A percentile compares a stretch with the other conserved stretches of the same genome.
phyloP scores from a whole-genome alignment of 2,113 vertebrate species.

The Willisornis vidua region DNA sequence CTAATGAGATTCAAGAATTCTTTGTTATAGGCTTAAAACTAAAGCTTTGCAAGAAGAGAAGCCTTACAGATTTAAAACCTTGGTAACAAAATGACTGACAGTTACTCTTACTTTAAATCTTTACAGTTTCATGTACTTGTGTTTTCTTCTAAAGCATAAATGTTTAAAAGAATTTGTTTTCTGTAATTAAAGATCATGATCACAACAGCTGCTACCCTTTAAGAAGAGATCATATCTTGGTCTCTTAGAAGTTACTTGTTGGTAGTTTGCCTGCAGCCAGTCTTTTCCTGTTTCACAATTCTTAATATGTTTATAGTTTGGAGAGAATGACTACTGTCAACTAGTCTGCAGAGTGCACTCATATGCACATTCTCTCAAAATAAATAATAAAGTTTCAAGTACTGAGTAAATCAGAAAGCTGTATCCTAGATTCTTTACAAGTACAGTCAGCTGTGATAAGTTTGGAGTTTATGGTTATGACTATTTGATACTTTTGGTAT shows the following conservation, averaged over 20 bases:
- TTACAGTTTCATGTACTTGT: neutral
- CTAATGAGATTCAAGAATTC: neutral
- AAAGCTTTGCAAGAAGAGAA: neutral
- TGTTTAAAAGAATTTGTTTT: constrained; percentile 13
- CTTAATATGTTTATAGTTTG: neutral
- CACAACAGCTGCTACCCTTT: constrained; percentile 7
- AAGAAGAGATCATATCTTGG: neutral
- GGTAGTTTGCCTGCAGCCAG: constrained; percentile 32
- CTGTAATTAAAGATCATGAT: neutral
- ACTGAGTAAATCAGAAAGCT: neutral
- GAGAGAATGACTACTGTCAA: neutral
- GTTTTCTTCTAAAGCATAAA: neutral
- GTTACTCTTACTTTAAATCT: neutral
- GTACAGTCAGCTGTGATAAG: neutral
- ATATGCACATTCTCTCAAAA: neutral
- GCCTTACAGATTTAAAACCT: neutral
- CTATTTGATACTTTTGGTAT: neutral
- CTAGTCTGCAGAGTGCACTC: neutral
- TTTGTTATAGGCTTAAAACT: neutral
- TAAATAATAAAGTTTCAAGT: neutral
- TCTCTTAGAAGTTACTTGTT: constrained; percentile 16
- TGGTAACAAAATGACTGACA: neutral
- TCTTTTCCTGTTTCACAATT: constrained; percentile 12
- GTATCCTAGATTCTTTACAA: neutral
- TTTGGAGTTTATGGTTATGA: neutral